phyloP scores from a whole-genome alignment of 2,888 invertebrate genomes.

The Ellobium chinense region DNA sequence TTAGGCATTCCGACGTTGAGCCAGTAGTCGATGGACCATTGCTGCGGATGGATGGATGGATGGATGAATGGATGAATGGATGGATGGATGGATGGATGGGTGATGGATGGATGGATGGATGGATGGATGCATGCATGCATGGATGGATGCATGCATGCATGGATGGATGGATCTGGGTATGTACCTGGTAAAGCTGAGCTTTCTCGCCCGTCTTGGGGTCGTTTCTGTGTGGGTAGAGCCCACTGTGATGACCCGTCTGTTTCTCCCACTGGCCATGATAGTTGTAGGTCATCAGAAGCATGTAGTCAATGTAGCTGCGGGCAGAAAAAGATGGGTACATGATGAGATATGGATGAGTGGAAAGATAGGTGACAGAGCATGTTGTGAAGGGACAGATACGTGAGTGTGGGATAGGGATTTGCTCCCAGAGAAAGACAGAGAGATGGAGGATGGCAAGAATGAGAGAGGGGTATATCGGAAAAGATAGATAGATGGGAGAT shows the following conservation, averaged over 20 bases:
- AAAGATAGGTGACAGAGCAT: neutral
- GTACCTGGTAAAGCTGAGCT: constrained; percentile 63
- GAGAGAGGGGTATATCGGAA: no score
- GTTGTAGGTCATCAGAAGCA: constrained; percentile 71
- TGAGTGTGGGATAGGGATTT: no score
- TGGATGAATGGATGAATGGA: neutral
- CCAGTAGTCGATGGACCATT: constrained; percentile 69
- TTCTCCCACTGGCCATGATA: constrained; percentile 72
- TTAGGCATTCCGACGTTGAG: constrained; percentile 59
- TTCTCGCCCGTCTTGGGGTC: constrained; percentile 58
- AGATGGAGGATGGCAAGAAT: no score
- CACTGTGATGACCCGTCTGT: constrained; percentile 66
- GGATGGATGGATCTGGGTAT: no score
- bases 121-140: no score
- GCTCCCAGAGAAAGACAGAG: no score
- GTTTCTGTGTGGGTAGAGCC: constrained; percentile 56
- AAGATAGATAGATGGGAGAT: no score
- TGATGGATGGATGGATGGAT: neutral
- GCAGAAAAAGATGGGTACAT: neutral
- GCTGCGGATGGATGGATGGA: constrained; percentile 48
- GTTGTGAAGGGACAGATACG: no score
- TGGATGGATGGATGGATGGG: neutral
- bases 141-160: no score
- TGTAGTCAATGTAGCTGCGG: constrained; percentile 63
- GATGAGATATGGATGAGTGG: constrained; percentile 8